phyloP scores from a whole-genome alignment of 2,797 vertebrate genomes.

The Chelidonichthys spinosus region DNA sequence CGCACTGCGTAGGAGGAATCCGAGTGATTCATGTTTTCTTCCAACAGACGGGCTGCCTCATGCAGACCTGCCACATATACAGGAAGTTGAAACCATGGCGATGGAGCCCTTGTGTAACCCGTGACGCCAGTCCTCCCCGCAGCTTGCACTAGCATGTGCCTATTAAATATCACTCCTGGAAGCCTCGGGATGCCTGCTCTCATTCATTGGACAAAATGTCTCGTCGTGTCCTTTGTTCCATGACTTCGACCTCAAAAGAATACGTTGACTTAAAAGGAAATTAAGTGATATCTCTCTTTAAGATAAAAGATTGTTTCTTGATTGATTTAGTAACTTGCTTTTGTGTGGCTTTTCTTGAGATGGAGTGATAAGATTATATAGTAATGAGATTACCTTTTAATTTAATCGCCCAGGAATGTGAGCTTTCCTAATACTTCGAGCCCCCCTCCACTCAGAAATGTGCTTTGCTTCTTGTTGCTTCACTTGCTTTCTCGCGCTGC shows the following conservation, averaged over 20 bases:
- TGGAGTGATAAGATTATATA: background rate
- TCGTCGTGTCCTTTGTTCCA: background rate
- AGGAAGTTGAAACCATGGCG: constrained; percentile 82
- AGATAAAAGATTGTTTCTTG: background rate
- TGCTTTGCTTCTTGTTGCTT: background rate
- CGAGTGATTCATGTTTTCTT: constrained; percentile 49
- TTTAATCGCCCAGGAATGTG: background rate
- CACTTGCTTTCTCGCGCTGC: background rate
- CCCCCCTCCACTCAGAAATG: background rate
- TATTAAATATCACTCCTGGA: constrained; percentile 50
- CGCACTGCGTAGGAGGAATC: constrained; percentile 49
- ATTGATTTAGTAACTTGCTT: no score
- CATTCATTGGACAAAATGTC: background rate
- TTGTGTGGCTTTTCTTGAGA: background rate
- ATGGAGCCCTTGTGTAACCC: constrained; percentile 61
- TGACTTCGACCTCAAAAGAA: background rate
- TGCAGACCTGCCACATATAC: constrained; percentile 77
- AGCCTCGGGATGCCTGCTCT: background rate
- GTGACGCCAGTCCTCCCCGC: constrained; percentile 52
- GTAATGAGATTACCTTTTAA: background rate
- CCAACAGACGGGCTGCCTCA: constrained; percentile 59
- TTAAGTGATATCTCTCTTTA: background rate
- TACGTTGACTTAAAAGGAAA: background rate
- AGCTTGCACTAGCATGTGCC: constrained; percentile 36
- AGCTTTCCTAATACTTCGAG: background rate